These are phyloP conservation scores for Zeugodacus cucurbitae DNA, from an alignment of 1,140 invertebrate species.

Conservation along the genomic window DNA sequence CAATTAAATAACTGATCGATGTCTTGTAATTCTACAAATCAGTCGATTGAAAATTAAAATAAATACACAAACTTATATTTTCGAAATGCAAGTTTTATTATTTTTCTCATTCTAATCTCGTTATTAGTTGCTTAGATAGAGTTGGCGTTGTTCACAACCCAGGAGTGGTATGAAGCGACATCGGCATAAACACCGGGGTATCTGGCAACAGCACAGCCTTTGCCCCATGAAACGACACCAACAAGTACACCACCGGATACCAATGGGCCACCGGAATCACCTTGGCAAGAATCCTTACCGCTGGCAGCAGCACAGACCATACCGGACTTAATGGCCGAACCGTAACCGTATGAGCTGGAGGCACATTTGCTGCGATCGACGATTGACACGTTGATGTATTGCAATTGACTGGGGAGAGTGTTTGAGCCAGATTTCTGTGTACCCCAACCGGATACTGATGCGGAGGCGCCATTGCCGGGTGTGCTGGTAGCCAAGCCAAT, in stretches of 20 bases:
- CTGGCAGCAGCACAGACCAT: constrained; percentile 66
- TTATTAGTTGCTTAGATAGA: background rate
- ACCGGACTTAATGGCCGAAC: constrained; percentile 46
- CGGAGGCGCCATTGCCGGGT: constrained; percentile 52
- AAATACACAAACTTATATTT: too few relatives aligned
- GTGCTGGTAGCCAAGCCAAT: constrained; percentile 57
- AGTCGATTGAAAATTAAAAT: too few relatives aligned
- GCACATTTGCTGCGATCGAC: constrained; percentile 45
- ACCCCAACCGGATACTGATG: constrained; percentile 68
- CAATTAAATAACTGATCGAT: too few relatives aligned
- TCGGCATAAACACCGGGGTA: constrained; percentile 74
- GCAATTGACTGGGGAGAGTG: constrained; percentile 47
- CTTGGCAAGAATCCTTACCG: constrained; percentile 54
- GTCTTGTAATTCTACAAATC: too few relatives aligned
- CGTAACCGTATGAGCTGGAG: constrained; percentile 52
- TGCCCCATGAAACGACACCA: constrained; percentile 75
- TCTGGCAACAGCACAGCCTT: constrained; percentile 53
- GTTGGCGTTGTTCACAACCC: constrained; percentile 50
- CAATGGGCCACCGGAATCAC: constrained; percentile 69
- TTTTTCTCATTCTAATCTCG: background rate
- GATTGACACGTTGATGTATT: constrained; percentile 53
- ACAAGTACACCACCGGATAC: constrained; percentile 55
- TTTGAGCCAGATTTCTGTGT: constrained; percentile 48
- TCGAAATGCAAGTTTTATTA: too few relatives aligned
- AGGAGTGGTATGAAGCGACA: constrained; percentile 58